phyloP scores from a whole-genome alignment of 2,888 invertebrate genomes.

The Syritta pipiens region DNA sequence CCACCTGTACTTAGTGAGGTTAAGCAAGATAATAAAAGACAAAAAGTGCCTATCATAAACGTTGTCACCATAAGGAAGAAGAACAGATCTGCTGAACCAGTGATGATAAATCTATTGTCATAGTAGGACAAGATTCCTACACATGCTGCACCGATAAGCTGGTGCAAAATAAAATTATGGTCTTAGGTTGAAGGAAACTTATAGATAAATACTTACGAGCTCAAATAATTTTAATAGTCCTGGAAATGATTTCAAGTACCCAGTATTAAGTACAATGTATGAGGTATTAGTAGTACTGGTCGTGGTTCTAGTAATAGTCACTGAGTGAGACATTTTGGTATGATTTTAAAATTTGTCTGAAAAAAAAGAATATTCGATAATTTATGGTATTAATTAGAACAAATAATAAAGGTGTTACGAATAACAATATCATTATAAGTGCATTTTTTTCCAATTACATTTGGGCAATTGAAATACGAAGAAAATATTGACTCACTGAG shows the following conservation, averaged over 20 bases:
- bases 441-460: too few species aligned
- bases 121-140: constrained; percentile 86
- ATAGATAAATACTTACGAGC: constrained; percentile 83
- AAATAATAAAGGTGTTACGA: too few species aligned
- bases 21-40: constrained; percentile 87
- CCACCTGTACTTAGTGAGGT: constrained; percentile 90
- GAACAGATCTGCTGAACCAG: constrained; percentile 82
- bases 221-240: constrained; percentile 90
- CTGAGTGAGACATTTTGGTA: constrained; percentile 90
- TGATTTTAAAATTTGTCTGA: constrained; percentile 44
- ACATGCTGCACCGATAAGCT: constrained; percentile 88
- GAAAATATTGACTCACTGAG: too few species aligned
- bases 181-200: not conserved
- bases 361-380: constrained; percentile 24
- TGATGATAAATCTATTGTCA: constrained; percentile 72
- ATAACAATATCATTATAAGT: too few species aligned
- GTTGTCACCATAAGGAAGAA: constrained; percentile 87
- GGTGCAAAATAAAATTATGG: too few species aligned
- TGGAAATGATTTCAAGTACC: constrained; percentile 88
- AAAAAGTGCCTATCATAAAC: constrained; percentile 89
- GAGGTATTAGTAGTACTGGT: constrained; percentile 89
- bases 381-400: not conserved
- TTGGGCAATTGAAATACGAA: too few species aligned
- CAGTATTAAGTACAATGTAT: constrained; percentile 88
- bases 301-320: constrained; percentile 92